Percentiles rank a stretch among this genome's conserved stretches.
Conservation (phyloP, 2,797 vertebrate genomes). For the Sebastes baramenuke region DNA sequence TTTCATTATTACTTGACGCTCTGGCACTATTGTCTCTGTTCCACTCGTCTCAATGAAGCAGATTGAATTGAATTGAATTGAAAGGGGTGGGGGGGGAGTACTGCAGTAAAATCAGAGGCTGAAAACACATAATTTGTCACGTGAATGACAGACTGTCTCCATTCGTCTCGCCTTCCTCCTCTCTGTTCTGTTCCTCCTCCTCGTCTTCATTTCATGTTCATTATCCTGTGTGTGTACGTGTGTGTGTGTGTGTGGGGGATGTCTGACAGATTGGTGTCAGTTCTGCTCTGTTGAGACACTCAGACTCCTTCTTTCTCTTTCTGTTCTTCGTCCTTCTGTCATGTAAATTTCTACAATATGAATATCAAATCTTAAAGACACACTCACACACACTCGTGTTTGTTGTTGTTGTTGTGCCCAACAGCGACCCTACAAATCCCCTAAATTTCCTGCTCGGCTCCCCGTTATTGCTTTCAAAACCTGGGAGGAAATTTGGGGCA, state of each 20-base stretch:
- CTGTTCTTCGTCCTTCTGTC: slow-evolving; percentile 13
- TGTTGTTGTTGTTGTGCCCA: slow-evolving; percentile 1
- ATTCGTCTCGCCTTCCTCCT: slow-evolving; percentile 18
- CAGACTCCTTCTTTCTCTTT: slow-evolving; percentile 9
- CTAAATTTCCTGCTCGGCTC: not conserved
- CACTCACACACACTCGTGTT: not conserved
- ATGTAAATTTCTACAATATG: slow-evolving; percentile 37
- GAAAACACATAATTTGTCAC: not conserved
- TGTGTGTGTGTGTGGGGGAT: slow-evolving; percentile 3
- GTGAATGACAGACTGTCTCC: slow-evolving; percentile 47
- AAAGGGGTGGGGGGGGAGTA: too few species aligned
- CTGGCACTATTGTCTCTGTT: not conserved
- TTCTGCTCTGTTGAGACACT: slow-evolving; percentile 56
- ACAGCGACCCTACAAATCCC: not conserved
- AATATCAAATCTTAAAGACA: slow-evolving; percentile 17
- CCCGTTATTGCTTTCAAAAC: not conserved
- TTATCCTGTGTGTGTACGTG: slow-evolving; percentile 5
- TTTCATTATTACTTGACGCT: not conserved
- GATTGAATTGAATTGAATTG: not conserved
- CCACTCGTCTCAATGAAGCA: not conserved
- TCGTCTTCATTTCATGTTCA: not conserved
- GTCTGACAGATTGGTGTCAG: slow-evolving; percentile 76
- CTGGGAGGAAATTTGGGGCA: not conserved
- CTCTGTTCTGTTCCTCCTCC: not conserved
- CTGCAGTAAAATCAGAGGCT: not conserved